Conservation (phyloP, 2,888 invertebrate genomes). For the Nephrotoma guestfalica region DNA sequence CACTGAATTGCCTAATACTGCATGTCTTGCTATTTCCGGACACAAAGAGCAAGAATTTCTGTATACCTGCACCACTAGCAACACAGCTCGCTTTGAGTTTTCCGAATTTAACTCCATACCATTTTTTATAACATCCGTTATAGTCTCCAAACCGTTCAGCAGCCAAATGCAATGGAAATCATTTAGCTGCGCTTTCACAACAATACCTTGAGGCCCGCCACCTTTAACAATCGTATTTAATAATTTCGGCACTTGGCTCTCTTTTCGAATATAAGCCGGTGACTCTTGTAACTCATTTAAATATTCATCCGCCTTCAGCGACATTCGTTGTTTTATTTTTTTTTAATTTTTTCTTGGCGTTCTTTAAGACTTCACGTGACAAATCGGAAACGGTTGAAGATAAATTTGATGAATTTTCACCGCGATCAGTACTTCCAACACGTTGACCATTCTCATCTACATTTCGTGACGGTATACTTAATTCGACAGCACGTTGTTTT, state of each 20-base stretch:
- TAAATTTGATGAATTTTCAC: slow-evolving; percentile 32
- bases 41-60: slow-evolving; percentile 44
- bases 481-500: slow-evolving; percentile 64
- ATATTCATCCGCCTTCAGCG: slow-evolving; percentile 25
- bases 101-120: slow-evolving; percentile 27
- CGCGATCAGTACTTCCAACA: slow-evolving; percentile 44
- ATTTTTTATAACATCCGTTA: slow-evolving; percentile 24
- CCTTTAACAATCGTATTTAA: slow-evolving; percentile 28
- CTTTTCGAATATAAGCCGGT: slow-evolving; percentile 28
- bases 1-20: slow-evolving; percentile 58
- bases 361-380: slow-evolving; percentile 59
- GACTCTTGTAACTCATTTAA: slow-evolving; percentile 24
- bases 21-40: slow-evolving; percentile 52
- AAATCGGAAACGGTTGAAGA: slow-evolving; percentile 33
- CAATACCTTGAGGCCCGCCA: slow-evolving; percentile 29
- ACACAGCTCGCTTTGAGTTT: slow-evolving; percentile 37
- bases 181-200: slow-evolving; percentile 27
- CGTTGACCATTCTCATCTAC: slow-evolving; percentile 46
- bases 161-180: slow-evolving; percentile 31
- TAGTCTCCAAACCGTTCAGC: slow-evolving; percentile 27
- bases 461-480: slow-evolving; percentile 34
- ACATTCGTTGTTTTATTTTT: slow-evolving; percentile 72
- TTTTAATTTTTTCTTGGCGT: slow-evolving; percentile 71
- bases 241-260: slow-evolving; percentile 30
- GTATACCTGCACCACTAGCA: slow-evolving; percentile 53